Base-by-base conservation (phyloP, 2,113 vertebrate species). In the Esox niger region DNA sequence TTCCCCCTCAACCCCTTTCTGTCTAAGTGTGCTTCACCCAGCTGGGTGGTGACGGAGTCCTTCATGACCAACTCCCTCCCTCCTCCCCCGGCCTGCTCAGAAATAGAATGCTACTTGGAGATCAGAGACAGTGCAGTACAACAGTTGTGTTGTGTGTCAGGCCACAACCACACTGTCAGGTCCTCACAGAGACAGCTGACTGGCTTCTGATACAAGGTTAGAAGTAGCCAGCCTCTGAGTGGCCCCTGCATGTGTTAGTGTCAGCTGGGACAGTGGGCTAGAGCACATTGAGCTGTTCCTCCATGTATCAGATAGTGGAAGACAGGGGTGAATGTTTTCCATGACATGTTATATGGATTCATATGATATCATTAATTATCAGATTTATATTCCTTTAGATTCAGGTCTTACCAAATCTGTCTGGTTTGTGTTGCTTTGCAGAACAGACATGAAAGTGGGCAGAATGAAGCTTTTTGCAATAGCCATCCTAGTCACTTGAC, bases 1-100 rank as follows among this genome's bases (percentile, higher is more conserved):
- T 32, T 65, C 29, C 69, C 49, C 73, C 52, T 43, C 13, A n/a
- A n/a, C n/a, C n/a, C n/a, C n/a, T n/a, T n/a, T n/a, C n/a, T n/a
- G n/a, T 67, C 56, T 55, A 55, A 64, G 72, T 81, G 75, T n/a
- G n/a, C n/a, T 79, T 82, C 69, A 76, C 74, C 74, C 57, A 76
- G 68, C 75, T 81, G 27, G n/a, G 64, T 54, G 75, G 65, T 56
- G 60, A 73, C 35, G 65, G 7, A 61, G 60, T 55, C 70, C 77
- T 74, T 77, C 73, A 78, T 71, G 49, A 76, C 65, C 58, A 58
- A 56, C 43, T 69, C 26, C 54, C 71, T 77, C 66, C 67, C 69
- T 55, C 72, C 32, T 71, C 47, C 20, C 20, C 23, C 27, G 20
- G 6, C 69, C 23, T 32, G 8, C 7, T 35, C 8, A 32, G n/a